Evolutionary conservation across 2,113 vertebrate species (phyloP), one percentile per base, ranked within the genome.

Genomic region (Thalassoma bifasciatum): DNA sequence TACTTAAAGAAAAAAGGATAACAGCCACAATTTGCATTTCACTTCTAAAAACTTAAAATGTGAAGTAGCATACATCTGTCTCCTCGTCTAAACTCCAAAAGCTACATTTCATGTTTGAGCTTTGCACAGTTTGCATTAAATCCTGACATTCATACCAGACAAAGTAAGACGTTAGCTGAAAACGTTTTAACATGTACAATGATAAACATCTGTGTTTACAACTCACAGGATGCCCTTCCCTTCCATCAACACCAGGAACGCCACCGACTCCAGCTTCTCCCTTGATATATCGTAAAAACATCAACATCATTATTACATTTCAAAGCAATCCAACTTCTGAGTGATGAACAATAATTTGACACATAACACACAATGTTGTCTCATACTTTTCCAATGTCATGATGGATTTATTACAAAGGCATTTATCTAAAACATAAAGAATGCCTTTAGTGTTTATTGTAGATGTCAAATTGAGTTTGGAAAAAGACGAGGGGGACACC

Each of bases 191-290:
- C 26, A 44, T 70, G 30, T 21, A 7, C 17, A 47, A 64, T 67
- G 42, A 66, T 21, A 37, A 65, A 46, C 66, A 26, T 24, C 10
- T 67, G 49, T 59, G 52, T 66, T 66, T 64, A 49, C n/a, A 13
- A 94, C 94, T 93, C 72, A 95, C 94, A 37, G 91, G 91, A 85
- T 91, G 92, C 23, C 94, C 94, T 72, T 82, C 60, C 24, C 88
- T 84, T 84, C 94, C 94, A 62, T 95, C 94, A 34, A 19, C 37
- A 26, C 94, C 94, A 81, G 94, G 92, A 70, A 89, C 86, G 11
- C 94, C 93, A 38, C 72, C 76, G 36, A 24, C 62, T 37, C 94
- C 94, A 24, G 53, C 65, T 79, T 93, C 93, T 66, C 94, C 94
- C 94, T 95, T 54, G 17, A 75, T 12, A 58, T 16, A 79, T 23